Evolutionary conservation across 1,140 invertebrate genomes (phyloP), one percentile per base, ranked within the genome.

Genomic region (Palaemon carinicauda): DNA sequence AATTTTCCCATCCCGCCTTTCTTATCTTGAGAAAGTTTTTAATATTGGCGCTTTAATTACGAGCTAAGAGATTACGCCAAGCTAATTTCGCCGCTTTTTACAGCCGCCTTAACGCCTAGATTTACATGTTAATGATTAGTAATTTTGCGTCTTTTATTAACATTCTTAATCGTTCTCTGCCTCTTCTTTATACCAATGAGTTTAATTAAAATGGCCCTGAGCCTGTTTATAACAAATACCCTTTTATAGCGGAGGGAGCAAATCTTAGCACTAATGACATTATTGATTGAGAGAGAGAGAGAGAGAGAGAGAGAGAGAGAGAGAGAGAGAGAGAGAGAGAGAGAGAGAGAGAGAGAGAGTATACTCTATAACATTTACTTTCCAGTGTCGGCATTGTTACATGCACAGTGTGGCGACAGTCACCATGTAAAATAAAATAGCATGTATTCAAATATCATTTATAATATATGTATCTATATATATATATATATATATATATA

Each of bases 1-100:
- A 31, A 65, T 60, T 84, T 60, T 84, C 82, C 53, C 74, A 41
- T 51, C 41, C 31, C 27, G 24, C 51, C 53, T 27, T 50, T 69
- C 82, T 84, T 83, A 83, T 83, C 82, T 77, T 15, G 82, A 21
- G 74, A 83, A 83, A 83, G 82, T 83, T 83, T 83, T 83, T 83
- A 83, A 83, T 83, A 83, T 83, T 56, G 74, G 74, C 17, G 71
- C 82, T 75, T 83, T 83, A 83, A 83, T 83, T 83, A 77, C 82
- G 82, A 83, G 82, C 53, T 83, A 83, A 83, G 82, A 83, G 81
- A 77, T 83, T 83, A 77, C 71, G 71, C 53, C 53, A 56, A 33
- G 73, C 82, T 83, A 83, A 83, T 83, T 77, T 77, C 82, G 82
- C 51, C 71, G 50, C 82, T 77, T 83, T 83, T 83, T 83, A 75